Conservation (phyloP, 92 coral and sea anemone species). For the Blastomussa wellsi region DNA sequence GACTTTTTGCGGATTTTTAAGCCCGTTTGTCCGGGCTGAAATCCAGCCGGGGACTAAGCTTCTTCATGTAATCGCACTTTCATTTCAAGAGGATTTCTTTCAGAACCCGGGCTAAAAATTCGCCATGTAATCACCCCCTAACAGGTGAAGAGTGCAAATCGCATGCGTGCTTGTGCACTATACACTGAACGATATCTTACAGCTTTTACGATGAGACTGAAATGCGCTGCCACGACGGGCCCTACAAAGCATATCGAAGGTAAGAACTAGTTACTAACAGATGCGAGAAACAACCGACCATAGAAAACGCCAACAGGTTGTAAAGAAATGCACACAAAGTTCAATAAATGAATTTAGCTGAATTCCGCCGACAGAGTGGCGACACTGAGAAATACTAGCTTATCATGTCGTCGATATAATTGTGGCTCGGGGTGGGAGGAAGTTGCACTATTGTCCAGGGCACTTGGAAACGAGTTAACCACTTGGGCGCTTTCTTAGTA, state of each 20-base stretch:
- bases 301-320: background rate
- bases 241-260: slow-evolving; percentile 9
- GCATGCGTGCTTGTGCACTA: slow-evolving; percentile 17
- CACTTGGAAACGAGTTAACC: background rate
- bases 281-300: background rate
- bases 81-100: too few species aligned
- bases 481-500: background rate
- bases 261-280: background rate
- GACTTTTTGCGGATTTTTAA: too few species aligned
- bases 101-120: too few species aligned
- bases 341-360: background rate
- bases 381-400: background rate
- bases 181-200: slow-evolving; percentile 8
- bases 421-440: background rate
- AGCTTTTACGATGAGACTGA: slow-evolving; percentile 30
- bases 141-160: background rate
- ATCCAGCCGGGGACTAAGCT: too few species aligned
- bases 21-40: too few species aligned
- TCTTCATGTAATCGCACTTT: too few species aligned
- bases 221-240: background rate
- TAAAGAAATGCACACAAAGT: background rate
- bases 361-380: background rate
- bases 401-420: background rate
- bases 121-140: too few species aligned
- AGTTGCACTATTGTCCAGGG: background rate